These are phyloP conservation scores for Holothuria leucospilota DNA, from an alignment of 53 echinoderm and acorn worm genomes.

Conservation along the genomic window DNA sequence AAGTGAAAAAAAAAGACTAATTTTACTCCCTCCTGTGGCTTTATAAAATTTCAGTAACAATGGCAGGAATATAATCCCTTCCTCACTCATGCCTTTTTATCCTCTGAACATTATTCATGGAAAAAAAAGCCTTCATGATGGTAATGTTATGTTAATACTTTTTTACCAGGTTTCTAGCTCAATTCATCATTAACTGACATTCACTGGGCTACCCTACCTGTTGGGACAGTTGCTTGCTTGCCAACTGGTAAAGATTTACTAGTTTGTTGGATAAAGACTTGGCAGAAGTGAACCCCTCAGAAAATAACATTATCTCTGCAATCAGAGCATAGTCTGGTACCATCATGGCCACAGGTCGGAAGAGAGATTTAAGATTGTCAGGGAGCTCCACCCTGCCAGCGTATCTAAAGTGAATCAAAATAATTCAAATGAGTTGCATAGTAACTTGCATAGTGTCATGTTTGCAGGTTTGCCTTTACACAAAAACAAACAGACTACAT, in stretches of 20 bases:
- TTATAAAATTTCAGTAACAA: too few species aligned
- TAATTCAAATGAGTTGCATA: not conserved
- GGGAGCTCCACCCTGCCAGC: slow-evolving; percentile 99
- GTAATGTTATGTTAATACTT: too few species aligned
- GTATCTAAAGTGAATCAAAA: slow-evolving; percentile 62
- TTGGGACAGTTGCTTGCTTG: slow-evolving; percentile 98
- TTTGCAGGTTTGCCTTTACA: not conserved
- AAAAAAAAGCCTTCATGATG: too few species aligned
- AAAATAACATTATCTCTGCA: slow-evolving; percentile 99
- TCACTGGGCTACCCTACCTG: slow-evolving; percentile 62
- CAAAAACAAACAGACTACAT: not conserved
- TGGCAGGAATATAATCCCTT: too few species aligned
- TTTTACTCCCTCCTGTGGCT: too few species aligned
- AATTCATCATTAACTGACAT: too few species aligned
- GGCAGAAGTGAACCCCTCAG: slow-evolving; percentile 97
- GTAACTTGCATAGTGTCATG: not conserved
- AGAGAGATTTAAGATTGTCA: slow-evolving; percentile 95
- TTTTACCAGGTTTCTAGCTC: too few species aligned
- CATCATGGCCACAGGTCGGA: slow-evolving; percentile 99
- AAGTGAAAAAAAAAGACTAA: too few species aligned
- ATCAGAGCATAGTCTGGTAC: slow-evolving; percentile 98
- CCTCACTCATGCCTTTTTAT: too few species aligned
- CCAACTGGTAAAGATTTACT: slow-evolving; percentile 96
- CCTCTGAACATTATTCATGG: too few species aligned
- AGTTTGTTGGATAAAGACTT: slow-evolving; percentile 96